phyloP scores from a whole-genome alignment of 2,113 vertebrate genomes.

The Eptatretus burgeri region DNA sequence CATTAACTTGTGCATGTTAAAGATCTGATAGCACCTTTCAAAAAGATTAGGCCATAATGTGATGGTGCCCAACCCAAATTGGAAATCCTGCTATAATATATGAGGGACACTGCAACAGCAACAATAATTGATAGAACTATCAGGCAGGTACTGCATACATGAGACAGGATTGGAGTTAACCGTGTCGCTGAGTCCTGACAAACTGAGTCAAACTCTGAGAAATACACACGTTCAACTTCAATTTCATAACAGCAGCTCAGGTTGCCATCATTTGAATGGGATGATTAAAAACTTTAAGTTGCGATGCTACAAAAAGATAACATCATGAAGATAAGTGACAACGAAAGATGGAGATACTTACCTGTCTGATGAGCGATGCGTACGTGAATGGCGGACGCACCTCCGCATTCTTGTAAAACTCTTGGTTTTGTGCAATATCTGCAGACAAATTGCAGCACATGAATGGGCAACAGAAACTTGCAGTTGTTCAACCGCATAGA shows the following conservation, averaged over 20 bases:
- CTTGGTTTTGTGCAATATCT: constrained; percentile 99
- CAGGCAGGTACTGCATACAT: too few species aligned
- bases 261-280: neutral
- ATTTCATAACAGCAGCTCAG: neutral
- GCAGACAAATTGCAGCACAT: constrained; percentile 7
- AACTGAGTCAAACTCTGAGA: neutral
- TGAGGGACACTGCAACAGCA: too few species aligned
- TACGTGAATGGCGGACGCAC: constrained; percentile 94
- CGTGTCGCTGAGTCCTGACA: neutral
- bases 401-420: constrained; percentile 97
- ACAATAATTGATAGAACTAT: too few species aligned
- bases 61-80: too few species aligned
- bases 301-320: neutral
- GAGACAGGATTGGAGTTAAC: too few species aligned
- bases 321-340: neutral
- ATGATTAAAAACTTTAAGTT: neutral
- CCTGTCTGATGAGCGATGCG: constrained; percentile 92
- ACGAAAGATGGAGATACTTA: constrained; percentile 15
- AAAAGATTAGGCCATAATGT: too few species aligned
- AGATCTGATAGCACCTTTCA: too few species aligned
- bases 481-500: too few species aligned
- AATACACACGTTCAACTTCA: neutral
- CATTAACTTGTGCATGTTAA: too few species aligned
- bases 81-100: too few species aligned
- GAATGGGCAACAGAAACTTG: too few species aligned